Conservation (phyloP, 2,113 vertebrate genomes). For the Marcusenius ussheri region DNA sequence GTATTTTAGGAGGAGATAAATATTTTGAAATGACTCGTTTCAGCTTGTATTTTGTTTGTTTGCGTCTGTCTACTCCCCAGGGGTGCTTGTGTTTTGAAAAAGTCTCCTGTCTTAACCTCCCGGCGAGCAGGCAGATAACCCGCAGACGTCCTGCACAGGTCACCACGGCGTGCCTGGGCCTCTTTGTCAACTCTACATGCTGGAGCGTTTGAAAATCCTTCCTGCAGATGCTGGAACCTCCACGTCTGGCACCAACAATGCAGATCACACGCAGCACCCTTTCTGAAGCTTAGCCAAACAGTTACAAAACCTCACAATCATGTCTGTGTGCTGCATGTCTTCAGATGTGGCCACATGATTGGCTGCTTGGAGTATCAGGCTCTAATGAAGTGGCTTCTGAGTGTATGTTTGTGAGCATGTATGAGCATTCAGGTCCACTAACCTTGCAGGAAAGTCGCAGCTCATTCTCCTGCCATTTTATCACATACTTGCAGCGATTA, state of each 20-base stretch:
- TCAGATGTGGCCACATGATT: neutral
- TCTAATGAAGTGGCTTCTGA: neutral
- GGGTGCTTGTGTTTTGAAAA: neutral
- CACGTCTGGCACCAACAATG: neutral
- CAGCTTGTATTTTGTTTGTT: neutral
- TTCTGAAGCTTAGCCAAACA: neutral
- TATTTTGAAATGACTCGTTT: neutral
- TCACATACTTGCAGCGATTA: neutral
- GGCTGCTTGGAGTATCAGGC: neutral
- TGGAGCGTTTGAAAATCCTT: neutral
- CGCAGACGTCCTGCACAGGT: neutral
- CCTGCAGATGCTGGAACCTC: neutral
- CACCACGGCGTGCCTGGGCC: neutral
- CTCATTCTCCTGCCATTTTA: neutral
- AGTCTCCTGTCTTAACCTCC: neutral
- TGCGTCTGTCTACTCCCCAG: neutral
- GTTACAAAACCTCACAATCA: neutral
- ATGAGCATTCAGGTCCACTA: neutral
- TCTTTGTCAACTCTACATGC: neutral
- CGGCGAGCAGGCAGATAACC: neutral
- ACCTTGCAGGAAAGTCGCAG: neutral
- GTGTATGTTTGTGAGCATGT: neutral
- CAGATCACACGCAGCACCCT: neutral
- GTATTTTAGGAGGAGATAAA: neutral
- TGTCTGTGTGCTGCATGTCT: neutral